Conservation (phyloP, 2,888 invertebrate species). For the Polymixis lichenea region DNA sequence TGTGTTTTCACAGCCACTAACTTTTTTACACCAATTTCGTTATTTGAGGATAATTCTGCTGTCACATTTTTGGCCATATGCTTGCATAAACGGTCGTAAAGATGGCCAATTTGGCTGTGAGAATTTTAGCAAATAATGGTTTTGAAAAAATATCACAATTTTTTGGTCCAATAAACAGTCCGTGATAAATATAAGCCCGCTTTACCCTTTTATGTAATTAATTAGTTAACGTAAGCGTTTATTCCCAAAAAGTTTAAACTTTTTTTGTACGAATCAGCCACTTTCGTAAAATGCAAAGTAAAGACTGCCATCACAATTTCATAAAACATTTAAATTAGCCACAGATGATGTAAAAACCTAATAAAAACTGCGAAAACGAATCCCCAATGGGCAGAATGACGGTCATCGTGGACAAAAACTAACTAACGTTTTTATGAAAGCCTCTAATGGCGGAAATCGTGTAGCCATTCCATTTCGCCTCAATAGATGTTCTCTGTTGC, state of each 20-base stretch:
- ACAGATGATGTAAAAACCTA: slow-evolving; percentile 58
- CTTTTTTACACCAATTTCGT: slow-evolving; percentile 66
- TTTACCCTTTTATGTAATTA: slow-evolving; percentile 2
- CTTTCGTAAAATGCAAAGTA: slow-evolving; percentile 21
- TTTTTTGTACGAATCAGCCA: background rate
- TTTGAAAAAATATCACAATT: slow-evolving; percentile 12
- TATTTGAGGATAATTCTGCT: slow-evolving; percentile 58
- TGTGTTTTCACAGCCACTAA: slow-evolving; percentile 69
- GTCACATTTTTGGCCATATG: slow-evolving; percentile 65
- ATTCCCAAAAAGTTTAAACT: background rate
- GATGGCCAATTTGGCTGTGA: slow-evolving; percentile 26
- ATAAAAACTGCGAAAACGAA: slow-evolving; percentile 61
- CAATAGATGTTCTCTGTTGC: slow-evolving; percentile 77
- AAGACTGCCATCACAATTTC: slow-evolving; percentile 27
- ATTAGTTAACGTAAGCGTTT: background rate
- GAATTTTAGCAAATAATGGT: slow-evolving; percentile 35
- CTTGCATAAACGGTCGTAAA: slow-evolving; percentile 51
- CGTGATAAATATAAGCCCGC: background rate
- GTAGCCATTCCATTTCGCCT: slow-evolving; percentile 68
- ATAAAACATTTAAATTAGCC: slow-evolving; percentile 55
- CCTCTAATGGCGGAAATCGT: slow-evolving; percentile 69
- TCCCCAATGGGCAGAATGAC: slow-evolving; percentile 62
- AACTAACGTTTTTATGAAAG: slow-evolving; percentile 63
- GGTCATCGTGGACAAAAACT: slow-evolving; percentile 69
- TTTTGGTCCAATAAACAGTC: slow-evolving; percentile 2